Evolutionary conservation across 1,140 invertebrate species (phyloP), one percentile per base, ranked within the genome.

Genomic region (Neotoxoptera formosana): DNA sequence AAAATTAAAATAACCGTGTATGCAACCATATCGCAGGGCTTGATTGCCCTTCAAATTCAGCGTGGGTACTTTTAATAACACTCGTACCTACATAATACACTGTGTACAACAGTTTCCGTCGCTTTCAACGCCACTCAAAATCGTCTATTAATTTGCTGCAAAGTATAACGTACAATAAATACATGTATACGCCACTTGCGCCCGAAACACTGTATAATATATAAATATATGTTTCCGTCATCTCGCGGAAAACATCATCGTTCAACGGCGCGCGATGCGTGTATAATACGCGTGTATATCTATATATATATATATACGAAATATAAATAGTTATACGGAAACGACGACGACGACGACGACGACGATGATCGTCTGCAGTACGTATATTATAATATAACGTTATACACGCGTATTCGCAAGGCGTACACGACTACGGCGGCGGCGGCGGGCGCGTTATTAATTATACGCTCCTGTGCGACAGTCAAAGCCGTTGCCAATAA

Each of bases 401-500:
- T 56, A 60, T 60, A 30, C 11, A 51, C 48, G 48, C 17, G 21
- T 53, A 53, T 20, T n/a, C 11, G 7, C n/a, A 76, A 76, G 14
- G 60, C 60, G 30, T 76, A 83, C 81, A 23, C 41, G 4, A 41
- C 41, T 41, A 83, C 17, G n/a, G 81, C 81, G 36, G 20, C 41
- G 1, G 41, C 17, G n/a, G 81, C 81, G 36, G 20, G 17, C 7
- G 8, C 8, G 36, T 83, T 83, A 84, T 84, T 76, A 76, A 76
- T 76, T 76, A 76, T 84, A 84, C 23, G 36, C 41, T 84, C 83
- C 45, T 23, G 83, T 25, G 83, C 83, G 36, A 45, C 83, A 25
- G 41, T 84, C 83, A 84, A 84, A 41, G 41, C 36, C 41, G 41
- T 84, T 84, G 83, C 83, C 83, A 84, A 84, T 84, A 84, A 84